These are phyloP conservation scores for Oegoconia quadripuncta DNA, from an alignment of 2,888 invertebrate species.

Conservation along the genomic window DNA sequence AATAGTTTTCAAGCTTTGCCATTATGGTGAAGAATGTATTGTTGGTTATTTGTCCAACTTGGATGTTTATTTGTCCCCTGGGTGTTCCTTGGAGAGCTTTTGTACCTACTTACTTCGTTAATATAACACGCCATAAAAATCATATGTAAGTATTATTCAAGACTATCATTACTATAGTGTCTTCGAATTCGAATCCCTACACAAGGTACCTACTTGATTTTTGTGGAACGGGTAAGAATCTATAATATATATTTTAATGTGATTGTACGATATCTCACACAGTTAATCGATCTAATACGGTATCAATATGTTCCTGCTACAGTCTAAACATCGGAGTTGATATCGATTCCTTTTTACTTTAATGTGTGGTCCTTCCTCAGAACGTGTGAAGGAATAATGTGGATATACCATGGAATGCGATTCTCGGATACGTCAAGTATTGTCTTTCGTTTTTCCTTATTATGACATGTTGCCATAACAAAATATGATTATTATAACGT, in stretches of 20 bases:
- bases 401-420: conserved; percentile 28
- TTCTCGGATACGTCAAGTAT: conserved; percentile 21
- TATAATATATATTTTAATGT: conserved; percentile 50
- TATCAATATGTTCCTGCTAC: conserved; percentile 45
- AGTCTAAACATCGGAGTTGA: conserved; percentile 41
- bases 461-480: conserved; percentile 58
- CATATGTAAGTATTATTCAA: neutral
- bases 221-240: neutral
- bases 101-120: no score
- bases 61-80: neutral
- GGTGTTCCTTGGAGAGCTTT: neutral
- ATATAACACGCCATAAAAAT: neutral
- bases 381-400: conserved; percentile 43
- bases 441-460: conserved; percentile 42
- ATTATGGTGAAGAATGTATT: neutral
- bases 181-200: no score
- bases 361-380: conserved; percentile 61
- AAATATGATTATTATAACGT: conserved; percentile 51
- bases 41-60: neutral
- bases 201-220: no score
- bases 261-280: conserved; percentile 47
- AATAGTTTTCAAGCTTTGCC: conserved; percentile 17
- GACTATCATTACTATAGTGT: no score
- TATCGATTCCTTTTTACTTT: conserved; percentile 43
- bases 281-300: conserved; percentile 51